phyloP scores from a whole-genome alignment of 2,888 invertebrate genomes.

The Metalampra italica region DNA sequence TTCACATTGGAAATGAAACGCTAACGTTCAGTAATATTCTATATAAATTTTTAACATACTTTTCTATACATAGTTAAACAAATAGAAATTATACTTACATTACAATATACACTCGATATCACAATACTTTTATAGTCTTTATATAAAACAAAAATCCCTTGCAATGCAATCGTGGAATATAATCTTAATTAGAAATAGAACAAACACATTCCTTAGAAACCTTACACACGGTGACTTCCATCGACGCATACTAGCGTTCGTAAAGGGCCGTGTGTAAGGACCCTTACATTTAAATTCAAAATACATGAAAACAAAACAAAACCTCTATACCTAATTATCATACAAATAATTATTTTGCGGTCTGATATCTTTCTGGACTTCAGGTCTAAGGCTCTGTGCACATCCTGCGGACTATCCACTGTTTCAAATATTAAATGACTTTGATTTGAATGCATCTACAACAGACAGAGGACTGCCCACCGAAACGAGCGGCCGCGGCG shows the following conservation, averaged over 20 bases:
- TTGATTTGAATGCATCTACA: too few species aligned
- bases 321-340: too few species aligned
- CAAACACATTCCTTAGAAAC: too few species aligned
- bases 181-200: constrained; percentile 5
- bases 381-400: too few species aligned
- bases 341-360: too few species aligned
- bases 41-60: constrained; percentile 61
- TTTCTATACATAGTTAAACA: constrained; percentile 52
- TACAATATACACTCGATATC: constrained; percentile 63
- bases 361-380: not conserved
- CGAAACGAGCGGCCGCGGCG: too few species aligned
- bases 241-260: too few species aligned
- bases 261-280: too few species aligned
- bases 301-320: not conserved
- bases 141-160: constrained; percentile 23
- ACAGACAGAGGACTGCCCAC: too few species aligned
- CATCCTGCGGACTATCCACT: too few species aligned
- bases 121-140: constrained; percentile 72
- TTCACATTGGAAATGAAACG: constrained; percentile 45
- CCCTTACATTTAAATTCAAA: not conserved
- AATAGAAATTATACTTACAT: constrained; percentile 36
- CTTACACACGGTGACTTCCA: too few species aligned
- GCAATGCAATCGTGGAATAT: constrained; percentile 14
- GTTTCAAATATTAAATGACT: too few species aligned
- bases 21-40: constrained; percentile 34